These are phyloP conservation scores for Diuraphis noxia DNA, from an alignment of 1,140 invertebrate genomes.

Conservation along the genomic window DNA sequence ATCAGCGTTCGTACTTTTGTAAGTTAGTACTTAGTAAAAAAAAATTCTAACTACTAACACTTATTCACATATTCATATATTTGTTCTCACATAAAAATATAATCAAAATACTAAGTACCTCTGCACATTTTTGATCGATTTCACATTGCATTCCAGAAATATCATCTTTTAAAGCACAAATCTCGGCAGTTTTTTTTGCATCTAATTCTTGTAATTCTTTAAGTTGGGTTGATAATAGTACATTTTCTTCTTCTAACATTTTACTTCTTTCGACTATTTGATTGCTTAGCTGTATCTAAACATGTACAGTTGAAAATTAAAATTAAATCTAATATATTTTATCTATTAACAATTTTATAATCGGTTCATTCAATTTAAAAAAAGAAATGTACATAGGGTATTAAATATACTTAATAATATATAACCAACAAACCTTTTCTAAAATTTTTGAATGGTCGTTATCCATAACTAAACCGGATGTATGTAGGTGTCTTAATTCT, in stretches of 20 bases:
- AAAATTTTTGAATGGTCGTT: constrained; percentile 39
- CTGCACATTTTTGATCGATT: constrained; percentile 46
- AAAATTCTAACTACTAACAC: neutral
- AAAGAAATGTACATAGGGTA: neutral
- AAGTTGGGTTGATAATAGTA: neutral
- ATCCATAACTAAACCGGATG: neutral
- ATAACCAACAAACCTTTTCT: constrained; percentile 34
- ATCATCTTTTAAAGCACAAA: constrained; percentile 38
- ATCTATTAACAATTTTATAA: neutral
- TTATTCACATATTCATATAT: neutral
- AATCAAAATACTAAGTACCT: neutral
- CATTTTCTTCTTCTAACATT: constrained; percentile 37
- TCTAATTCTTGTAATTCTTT: constrained; percentile 42
- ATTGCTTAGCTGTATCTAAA: constrained; percentile 17
- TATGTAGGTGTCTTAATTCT: constrained; percentile 14
- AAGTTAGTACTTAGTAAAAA: neutral
- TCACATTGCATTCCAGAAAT: constrained; percentile 45
- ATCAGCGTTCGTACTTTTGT: too few relatives aligned
- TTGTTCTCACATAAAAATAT: neutral
- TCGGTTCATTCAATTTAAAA: neutral
- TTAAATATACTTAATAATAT: neutral
- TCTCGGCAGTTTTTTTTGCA: constrained; percentile 28
- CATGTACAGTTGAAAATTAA: neutral
- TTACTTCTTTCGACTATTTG: constrained; percentile 40
- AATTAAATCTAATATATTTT: neutral